Base-by-base conservation (phyloP, 2,888 invertebrate species). In the Chymomyza procnemis region DNA sequence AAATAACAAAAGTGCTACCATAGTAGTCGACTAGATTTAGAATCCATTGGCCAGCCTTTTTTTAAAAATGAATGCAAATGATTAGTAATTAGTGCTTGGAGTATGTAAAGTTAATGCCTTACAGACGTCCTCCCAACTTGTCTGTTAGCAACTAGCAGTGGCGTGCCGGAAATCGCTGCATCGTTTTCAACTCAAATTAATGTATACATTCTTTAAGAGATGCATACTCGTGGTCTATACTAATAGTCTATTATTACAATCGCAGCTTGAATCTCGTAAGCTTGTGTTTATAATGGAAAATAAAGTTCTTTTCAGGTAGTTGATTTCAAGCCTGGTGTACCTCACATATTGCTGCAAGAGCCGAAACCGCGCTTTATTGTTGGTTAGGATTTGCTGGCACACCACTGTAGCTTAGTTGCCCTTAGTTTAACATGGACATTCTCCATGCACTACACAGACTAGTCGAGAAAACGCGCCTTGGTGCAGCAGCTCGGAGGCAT, bases 1-100 rank as follows among this genome's bases (percentile, higher is more conserved):
- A 93, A 54, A 93, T 92, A 12, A 93, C 91, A 79, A 93, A 92
- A 0, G 93, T 93, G 4, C 93, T 93, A 14, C 93, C 93, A 82
- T 92, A 93, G 78, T 92, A 92, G 85, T 94, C 93, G 0, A 93
- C 92, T 16, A 94, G 83, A 68, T 92, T 92, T 62, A 93, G 80
- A 64, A 93, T 92, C 83, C 92, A 93, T 87, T 93, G 93, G 0
- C 94, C 93, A 54, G 93, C 93, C 93, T 93, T 78, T 61, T 61
- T 93, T 78, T 61, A 58, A 3, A 12, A 41, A 41, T 1, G 9
- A n/a, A n/a, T 41, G 12, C 12, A 41, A 41, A 12, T 2, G 6
- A 41, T 34, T 26, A 26, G 26, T 26, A 41, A 12, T 41, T 41
- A 41, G 34, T 12, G 34, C 3, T 41, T 41, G 12, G 34, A 12